These are phyloP conservation scores for Notolepis coatsorum DNA, from an alignment of 2,797 vertebrate species.

Conservation along the genomic window DNA sequence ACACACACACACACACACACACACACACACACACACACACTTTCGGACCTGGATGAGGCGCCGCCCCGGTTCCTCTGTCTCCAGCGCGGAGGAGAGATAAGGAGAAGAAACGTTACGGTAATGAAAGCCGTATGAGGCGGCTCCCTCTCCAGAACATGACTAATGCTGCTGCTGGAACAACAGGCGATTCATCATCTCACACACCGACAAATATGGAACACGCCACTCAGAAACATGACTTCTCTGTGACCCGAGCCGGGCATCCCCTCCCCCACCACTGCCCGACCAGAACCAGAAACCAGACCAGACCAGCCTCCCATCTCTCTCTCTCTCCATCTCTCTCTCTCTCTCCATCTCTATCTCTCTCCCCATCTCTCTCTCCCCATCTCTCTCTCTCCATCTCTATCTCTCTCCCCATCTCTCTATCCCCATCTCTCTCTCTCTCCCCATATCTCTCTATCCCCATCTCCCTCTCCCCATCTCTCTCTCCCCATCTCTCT, in stretches of 20 bases:
- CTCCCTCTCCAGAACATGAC: conserved; percentile 71
- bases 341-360: too few species aligned
- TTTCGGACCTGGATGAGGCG: conserved; percentile 45
- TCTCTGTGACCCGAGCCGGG: conserved; percentile 33
- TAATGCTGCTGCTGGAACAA: conserved; percentile 67
- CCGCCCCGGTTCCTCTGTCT: conserved; percentile 45
- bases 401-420: too few species aligned
- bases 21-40: conserved; percentile 20
- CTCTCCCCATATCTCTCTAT: too few species aligned
- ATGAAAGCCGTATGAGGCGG: conserved; percentile 67
- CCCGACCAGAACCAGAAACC: too few species aligned
- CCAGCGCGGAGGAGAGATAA: conserved; percentile 40
- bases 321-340: too few species aligned
- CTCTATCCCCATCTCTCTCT: too few species aligned
- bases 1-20: conserved; percentile 11
- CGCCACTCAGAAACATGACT: conserved; percentile 32
- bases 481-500: conserved; percentile 50
- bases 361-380: too few species aligned
- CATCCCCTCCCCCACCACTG: too few species aligned
- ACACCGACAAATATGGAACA: conserved; percentile 59
- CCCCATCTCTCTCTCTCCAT: too few species aligned
- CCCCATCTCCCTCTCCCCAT: background rate
- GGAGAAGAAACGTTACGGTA: conserved; percentile 67
- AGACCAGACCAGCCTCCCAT: too few species aligned
- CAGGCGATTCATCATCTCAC: conserved; percentile 51